Conservation (phyloP, 1,140 invertebrate genomes). For the Drosophila ironensis region DNA sequence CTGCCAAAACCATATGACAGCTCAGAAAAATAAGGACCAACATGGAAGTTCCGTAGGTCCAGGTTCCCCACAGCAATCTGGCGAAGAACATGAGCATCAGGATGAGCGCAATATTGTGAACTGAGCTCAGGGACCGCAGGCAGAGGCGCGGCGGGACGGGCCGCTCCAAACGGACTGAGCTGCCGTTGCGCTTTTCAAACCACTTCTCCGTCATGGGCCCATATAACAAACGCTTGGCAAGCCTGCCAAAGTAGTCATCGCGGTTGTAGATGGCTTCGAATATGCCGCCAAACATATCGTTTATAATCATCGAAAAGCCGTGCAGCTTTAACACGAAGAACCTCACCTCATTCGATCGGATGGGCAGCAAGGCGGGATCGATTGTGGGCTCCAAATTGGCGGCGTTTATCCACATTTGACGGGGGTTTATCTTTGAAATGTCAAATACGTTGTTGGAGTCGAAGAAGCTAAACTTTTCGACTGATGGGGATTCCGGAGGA, state of each 20-base stretch:
- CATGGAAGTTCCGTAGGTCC: too few relatives aligned
- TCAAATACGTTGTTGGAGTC: conserved; percentile 61
- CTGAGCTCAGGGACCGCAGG: conserved; percentile 86
- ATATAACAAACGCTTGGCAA: conserved; percentile 85
- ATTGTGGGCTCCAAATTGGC: conserved; percentile 86
- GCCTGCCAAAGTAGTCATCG: conserved; percentile 84
- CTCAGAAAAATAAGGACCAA: too few relatives aligned
- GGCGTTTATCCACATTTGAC: conserved; percentile 82
- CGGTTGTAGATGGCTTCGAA: conserved; percentile 84
- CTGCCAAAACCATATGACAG: too few relatives aligned
- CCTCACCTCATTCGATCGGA: conserved; percentile 86
- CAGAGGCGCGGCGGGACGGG: conserved; percentile 86
- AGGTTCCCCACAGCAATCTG: too few relatives aligned
- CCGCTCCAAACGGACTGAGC: conserved; percentile 82
- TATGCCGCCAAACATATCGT: conserved; percentile 85
- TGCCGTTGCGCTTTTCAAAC: conserved; percentile 84
- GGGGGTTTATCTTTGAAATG: conserved; percentile 56
- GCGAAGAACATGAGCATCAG: too few relatives aligned
- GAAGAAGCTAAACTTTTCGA: conserved; percentile 62
- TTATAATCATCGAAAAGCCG: conserved; percentile 86
- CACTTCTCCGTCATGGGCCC: conserved; percentile 85
- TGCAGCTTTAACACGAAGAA: conserved; percentile 88
- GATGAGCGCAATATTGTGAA: too few relatives aligned
- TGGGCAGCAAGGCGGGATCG: conserved; percentile 90
- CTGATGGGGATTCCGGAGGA: conserved; percentile 12